These are phyloP conservation scores for Crypturellus undulatus DNA, from an alignment of 2,113 vertebrate genomes.

Conservation along the genomic window DNA sequence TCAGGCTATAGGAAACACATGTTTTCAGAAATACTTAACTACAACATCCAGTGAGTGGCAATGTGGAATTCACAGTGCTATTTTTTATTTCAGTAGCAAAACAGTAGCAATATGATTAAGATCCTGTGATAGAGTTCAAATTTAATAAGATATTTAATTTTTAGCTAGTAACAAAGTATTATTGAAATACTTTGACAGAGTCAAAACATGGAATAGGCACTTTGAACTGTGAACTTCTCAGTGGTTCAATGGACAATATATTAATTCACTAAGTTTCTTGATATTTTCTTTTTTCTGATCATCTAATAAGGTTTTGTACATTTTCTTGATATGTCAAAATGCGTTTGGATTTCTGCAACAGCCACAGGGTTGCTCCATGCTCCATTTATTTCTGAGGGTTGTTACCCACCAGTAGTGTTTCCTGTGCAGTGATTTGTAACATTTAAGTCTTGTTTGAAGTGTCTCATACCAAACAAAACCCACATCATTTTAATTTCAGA, in stretches of 20 bases:
- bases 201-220: not conserved
- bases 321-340: not conserved
- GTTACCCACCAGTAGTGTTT: not conserved
- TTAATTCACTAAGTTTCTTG: not conserved
- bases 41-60: not conserved
- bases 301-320: not conserved
- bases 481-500: not conserved
- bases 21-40: not conserved
- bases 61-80: not conserved
- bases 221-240: not conserved
- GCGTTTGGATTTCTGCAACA: not conserved
- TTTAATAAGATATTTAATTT: conserved; percentile 32
- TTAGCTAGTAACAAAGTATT: not conserved
- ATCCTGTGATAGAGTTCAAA: not conserved
- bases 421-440: not conserved
- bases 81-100: not conserved
- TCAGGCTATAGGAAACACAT: not conserved
- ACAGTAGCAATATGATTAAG: not conserved
- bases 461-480: not conserved
- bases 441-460: not conserved
- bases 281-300: not conserved
- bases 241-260: not conserved
- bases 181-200: not conserved
- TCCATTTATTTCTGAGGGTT: not conserved
- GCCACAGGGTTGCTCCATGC: not conserved